Percentiles rank a stretch among this genome's conserved stretches.
phyloP scores from a whole-genome alignment of 2,113 vertebrate species.

The Lepidothrix coronata region DNA sequence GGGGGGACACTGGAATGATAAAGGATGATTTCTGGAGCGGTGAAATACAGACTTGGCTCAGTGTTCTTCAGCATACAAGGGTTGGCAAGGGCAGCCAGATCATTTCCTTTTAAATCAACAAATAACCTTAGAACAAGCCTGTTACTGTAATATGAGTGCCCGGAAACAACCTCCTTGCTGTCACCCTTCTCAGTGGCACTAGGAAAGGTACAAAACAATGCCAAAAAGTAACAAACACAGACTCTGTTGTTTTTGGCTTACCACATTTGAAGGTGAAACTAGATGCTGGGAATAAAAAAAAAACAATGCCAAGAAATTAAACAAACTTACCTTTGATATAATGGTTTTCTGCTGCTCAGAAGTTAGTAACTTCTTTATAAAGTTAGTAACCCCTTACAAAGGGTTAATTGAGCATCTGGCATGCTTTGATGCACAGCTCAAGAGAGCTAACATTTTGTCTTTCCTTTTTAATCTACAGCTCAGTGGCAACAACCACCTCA shows the following conservation, averaged over 20 bases:
- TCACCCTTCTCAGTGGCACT: background rate
- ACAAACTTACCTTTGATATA: background rate
- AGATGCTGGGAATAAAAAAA: background rate
- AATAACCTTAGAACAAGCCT: background rate
- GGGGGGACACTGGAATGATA: background rate
- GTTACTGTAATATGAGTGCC: background rate
- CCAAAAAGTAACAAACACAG: background rate
- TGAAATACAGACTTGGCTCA: background rate
- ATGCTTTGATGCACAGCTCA: no score
- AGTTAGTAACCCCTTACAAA: background rate
- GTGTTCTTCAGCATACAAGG: background rate
- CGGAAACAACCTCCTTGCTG: background rate
- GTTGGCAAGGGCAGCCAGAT: background rate
- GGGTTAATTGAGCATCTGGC: background rate
- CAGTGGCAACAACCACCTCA: constrained; percentile 93
- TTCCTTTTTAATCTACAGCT: constrained; percentile 71
- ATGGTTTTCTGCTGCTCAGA: background rate
- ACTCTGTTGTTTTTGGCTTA: background rate
- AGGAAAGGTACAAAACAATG: background rate
- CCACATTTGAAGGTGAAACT: background rate
- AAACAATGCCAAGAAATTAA: background rate
- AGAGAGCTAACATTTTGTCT: background rate
- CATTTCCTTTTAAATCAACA: background rate
- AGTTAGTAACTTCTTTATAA: background rate
- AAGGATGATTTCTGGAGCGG: background rate